Conservation (phyloP, 2,113 vertebrate species). For the Oreochromis aureus region DNA sequence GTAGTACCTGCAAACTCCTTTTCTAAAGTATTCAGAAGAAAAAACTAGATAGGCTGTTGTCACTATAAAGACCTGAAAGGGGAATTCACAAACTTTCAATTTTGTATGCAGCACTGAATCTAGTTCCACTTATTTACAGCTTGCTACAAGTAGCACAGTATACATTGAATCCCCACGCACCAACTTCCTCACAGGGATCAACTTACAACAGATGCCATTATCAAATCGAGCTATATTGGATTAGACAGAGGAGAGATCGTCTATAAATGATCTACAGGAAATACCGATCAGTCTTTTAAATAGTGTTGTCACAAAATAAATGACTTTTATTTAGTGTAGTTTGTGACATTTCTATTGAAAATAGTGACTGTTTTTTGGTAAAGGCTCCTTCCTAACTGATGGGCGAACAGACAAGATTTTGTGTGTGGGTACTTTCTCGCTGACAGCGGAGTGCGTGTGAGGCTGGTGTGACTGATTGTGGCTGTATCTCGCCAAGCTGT, state of each 20-base stretch:
- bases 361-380: constrained; percentile 5
- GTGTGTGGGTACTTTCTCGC: not conserved
- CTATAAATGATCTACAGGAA: not conserved
- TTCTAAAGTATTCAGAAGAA: not conserved
- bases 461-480: constrained; percentile 6
- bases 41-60: not conserved
- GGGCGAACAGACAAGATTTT: not conserved
- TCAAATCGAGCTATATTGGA: not conserved
- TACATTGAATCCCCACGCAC: not conserved
- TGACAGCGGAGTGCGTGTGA: not conserved
- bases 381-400: not conserved
- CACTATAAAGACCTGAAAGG: not conserved
- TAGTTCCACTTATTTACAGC: not conserved
- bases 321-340: not conserved
- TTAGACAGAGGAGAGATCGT: not conserved
- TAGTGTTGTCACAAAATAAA: not conserved
- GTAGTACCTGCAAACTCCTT: not conserved
- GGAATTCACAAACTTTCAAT: not conserved
- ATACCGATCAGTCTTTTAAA: not conserved
- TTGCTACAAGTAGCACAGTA: not conserved
- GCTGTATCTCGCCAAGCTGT: not conserved
- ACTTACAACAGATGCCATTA: not conserved
- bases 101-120: not conserved
- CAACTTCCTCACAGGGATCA: not conserved
- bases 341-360: not conserved